These are phyloP conservation scores for Trachops cirrhosus DNA, from an alignment of 2,797 vertebrate species.

Conservation along the genomic window DNA sequence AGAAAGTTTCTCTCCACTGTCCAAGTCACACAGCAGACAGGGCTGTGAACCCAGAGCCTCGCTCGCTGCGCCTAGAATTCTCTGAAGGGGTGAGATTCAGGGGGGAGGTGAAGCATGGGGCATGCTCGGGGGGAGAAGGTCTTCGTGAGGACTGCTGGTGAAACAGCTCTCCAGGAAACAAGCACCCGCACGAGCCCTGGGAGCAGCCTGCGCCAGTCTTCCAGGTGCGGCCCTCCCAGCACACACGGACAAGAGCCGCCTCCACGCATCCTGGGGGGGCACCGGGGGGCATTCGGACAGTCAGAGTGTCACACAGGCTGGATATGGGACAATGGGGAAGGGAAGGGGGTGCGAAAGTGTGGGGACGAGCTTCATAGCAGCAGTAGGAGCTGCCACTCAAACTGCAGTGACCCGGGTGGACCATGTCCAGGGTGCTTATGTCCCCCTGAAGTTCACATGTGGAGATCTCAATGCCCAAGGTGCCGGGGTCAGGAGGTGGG, in stretches of 20 bases:
- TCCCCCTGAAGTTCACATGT: not conserved
- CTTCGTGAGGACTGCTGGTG: not conserved
- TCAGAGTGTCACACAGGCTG: too few relatives aligned
- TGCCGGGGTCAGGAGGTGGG: not conserved
- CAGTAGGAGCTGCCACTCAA: not conserved
- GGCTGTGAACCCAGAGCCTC: not conserved
- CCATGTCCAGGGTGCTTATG: accelerated
- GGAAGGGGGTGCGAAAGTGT: not conserved
- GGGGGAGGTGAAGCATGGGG: not conserved
- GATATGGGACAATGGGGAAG: not conserved
- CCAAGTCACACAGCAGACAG: not conserved
- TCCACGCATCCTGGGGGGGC: accelerated
- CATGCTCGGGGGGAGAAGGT: not conserved
- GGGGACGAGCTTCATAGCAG: not conserved
- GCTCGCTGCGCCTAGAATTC: not conserved
- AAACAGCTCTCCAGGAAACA: not conserved
- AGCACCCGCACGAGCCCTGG: too few relatives aligned
- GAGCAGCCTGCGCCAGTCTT: not conserved
- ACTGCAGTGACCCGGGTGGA: not conserved
- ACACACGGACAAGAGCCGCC: not conserved
- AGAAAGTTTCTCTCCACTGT: not conserved
- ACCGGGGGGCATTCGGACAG: accelerated
- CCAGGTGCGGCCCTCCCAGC: not conserved
- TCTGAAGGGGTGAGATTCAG: not conserved
- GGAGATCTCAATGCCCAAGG: not conserved